Base-by-base conservation (phyloP, 2,888 invertebrate species). In the Conchocele bisecta region DNA sequence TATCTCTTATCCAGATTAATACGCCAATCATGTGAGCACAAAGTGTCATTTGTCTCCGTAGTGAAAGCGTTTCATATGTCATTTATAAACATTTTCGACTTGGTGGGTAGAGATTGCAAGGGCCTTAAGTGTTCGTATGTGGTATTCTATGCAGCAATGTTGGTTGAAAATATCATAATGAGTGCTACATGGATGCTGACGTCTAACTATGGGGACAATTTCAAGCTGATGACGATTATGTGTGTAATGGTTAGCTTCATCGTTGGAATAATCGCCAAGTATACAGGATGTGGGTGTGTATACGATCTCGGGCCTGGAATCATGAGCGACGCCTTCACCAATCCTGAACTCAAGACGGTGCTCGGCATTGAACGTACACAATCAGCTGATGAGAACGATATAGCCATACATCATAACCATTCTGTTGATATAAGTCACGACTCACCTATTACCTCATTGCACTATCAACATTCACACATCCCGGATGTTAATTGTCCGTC, bases 161-260 rank as follows among this genome's bases (percentile, higher is more conserved):
- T 88, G 17, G 71, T 85, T 11, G 84, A 88, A 60, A 86, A 86
- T 65, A 72, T 86, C 11, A 61, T 81, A 17, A 82, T 87, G 79
- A 76, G 79, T 26, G 83, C 83, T n/a, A 69, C 80, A 5, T 87
- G 87, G 87, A 74, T 86, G 71, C 57, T 87, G 20, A 74, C 66
- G 6, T 75, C 84, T 0, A 48, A 75, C 9, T 41, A 54, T 44
- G 73, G 70, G 26, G 83, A 84, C 37, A 56, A 75, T 20, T 68
- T 76, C 50, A 82, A 84, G 44, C 64, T 87, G n/a, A 50, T 78
- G 20, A 71, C 78, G 1, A 78, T 83, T n/a, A 74, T 85, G 13
- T 51, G 77, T 6, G 58, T 86, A 11, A 59, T 87, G 6, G 60
- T 79, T 13, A 67, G 72, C 13, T 86, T 84, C 60, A 75, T 86